Conservation (phyloP, 2,797 vertebrate species). For the Alfaro cultratus region DNA sequence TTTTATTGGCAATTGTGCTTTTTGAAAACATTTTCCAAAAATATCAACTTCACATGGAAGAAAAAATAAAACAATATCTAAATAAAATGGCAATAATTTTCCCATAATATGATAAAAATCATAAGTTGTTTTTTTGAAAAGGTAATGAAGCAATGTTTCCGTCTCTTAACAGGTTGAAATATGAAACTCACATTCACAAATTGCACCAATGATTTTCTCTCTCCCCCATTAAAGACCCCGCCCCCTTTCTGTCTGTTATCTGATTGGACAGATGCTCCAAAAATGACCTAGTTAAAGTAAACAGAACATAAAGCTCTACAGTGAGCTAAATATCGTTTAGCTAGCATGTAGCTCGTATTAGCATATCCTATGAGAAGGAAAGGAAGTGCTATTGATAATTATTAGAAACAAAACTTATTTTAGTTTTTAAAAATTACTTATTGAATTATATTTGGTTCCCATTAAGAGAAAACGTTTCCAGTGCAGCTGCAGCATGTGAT, state of each 20-base stretch:
- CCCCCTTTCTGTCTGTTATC: not conserved
- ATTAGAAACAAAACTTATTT: not conserved
- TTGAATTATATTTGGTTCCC: not conserved
- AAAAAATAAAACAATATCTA: too few relatives aligned
- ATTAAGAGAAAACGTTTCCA: not conserved
- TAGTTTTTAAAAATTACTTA: not conserved
- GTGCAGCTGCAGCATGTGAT: not conserved
- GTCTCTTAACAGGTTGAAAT: too few relatives aligned
- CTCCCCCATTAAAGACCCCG: not conserved
- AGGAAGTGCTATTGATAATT: not conserved
- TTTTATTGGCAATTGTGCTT: too few relatives aligned
- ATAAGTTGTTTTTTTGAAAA: too few relatives aligned
- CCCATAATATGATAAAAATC: too few relatives aligned
- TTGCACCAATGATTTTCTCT: not conserved
- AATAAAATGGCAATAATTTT: too few relatives aligned
- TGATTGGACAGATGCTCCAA: not conserved
- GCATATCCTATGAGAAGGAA: not conserved
- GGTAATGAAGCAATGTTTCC: too few relatives aligned
- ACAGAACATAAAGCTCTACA: too few relatives aligned
- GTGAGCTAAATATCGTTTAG: not conserved
- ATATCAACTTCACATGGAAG: too few relatives aligned
- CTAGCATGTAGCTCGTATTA: not conserved
- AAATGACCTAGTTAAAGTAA: too few relatives aligned
- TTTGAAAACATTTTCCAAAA: too few relatives aligned
- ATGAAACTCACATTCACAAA: too few relatives aligned